phyloP scores from a whole-genome alignment of 2,113 vertebrate genomes.

The Osmerus mordax region DNA sequence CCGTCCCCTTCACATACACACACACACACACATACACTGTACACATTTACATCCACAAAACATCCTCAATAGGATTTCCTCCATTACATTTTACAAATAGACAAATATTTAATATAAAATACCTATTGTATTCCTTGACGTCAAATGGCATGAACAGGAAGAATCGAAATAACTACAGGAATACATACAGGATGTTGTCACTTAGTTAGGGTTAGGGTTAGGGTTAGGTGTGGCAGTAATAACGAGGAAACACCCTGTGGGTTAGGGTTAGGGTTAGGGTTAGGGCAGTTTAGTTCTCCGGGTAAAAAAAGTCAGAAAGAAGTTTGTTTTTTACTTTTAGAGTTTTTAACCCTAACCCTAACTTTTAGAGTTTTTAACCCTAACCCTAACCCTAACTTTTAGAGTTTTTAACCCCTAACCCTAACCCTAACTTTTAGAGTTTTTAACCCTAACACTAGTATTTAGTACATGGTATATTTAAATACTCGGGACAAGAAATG shows the following conservation, averaged over 20 bases:
- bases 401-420: background rate
- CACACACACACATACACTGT: background rate
- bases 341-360: background rate
- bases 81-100: background rate
- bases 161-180: conserved; percentile 12
- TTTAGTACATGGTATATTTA: background rate
- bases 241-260: too few species aligned
- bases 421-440: background rate
- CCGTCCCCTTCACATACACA: too few species aligned
- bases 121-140: conserved; percentile 22
- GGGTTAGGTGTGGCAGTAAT: too few species aligned
- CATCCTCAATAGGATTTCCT: conserved; percentile 5
- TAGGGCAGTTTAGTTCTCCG: background rate
- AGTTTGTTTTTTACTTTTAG: background rate
- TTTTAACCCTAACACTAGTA: background rate
- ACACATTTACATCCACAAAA: conserved; percentile 3
- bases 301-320: background rate
- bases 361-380: too few species aligned
- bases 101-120: conserved; percentile 11
- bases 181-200: conserved; percentile 24
- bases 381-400: background rate
- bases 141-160: conserved; percentile 12
- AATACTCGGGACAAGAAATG: background rate
- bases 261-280: too few species aligned
- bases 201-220: background rate